These are phyloP conservation scores for Gnathonemus echidnorhynchus DNA, from an alignment of 2,113 vertebrate species.

Conservation along the genomic window DNA sequence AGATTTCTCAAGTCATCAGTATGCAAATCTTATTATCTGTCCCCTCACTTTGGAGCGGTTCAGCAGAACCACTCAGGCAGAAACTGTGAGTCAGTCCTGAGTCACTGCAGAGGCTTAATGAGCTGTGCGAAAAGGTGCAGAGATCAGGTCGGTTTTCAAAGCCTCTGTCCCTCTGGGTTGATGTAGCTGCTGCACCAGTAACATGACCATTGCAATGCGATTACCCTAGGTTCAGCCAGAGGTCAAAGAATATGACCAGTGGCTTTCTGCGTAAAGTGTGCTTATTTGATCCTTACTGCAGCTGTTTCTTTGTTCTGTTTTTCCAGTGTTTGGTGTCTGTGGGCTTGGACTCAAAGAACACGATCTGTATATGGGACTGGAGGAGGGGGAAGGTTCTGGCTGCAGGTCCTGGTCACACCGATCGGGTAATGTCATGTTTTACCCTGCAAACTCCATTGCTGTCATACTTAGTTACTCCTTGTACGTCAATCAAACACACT, in stretches of 20 bases:
- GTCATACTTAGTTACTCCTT: conserved; percentile 1
- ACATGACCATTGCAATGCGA: background rate
- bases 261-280: background rate
- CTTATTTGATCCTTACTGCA: background rate
- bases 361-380: conserved; percentile 98
- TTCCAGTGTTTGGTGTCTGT: conserved; percentile 92
- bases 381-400: conserved; percentile 88
- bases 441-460: background rate
- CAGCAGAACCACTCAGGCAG: background rate
- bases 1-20: background rate
- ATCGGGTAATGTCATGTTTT: conserved; percentile 70
- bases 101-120: background rate
- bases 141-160: background rate
- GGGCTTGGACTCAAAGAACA: conserved; percentile 96
- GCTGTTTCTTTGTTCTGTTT: conserved; percentile 3
- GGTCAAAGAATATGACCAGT: background rate
- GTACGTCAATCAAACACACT: background rate
- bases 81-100: conserved; percentile 6
- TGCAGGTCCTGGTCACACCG: conserved; percentile 90
- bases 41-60: conserved; percentile 17
- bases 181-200: background rate
- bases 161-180: background rate
- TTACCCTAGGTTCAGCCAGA: background rate
- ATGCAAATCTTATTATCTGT: conserved; percentile 10
- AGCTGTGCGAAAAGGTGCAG: background rate